These are phyloP conservation scores for Drosophila ironensis DNA, from an alignment of 1,140 invertebrate genomes.

Conservation along the genomic window DNA sequence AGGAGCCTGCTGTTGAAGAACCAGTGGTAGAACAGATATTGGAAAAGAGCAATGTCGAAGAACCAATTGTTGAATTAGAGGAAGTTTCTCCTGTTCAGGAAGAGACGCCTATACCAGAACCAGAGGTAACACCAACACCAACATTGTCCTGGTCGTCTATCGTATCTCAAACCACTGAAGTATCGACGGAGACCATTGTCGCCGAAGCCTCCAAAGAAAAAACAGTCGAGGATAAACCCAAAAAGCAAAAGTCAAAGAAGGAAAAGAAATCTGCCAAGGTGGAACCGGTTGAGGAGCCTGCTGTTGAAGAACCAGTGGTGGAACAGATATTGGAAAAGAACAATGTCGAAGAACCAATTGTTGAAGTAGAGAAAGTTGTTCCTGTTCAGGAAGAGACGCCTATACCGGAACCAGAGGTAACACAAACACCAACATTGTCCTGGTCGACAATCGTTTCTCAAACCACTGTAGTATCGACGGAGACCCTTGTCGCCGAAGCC, in stretches of 20 bases:
- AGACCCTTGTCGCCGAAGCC: neutral
- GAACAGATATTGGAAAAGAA: too few species aligned
- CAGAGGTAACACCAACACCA: neutral
- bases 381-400: too few species aligned
- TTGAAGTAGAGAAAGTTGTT: neutral
- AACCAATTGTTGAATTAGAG: neutral
- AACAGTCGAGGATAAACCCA: neutral
- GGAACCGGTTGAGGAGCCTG: neutral
- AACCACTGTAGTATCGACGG: neutral
- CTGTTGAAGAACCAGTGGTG: neutral
- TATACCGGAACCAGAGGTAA: too few species aligned
- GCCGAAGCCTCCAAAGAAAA: neutral
- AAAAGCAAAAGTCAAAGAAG: constrained; percentile 34
- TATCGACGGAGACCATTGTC: neutral
- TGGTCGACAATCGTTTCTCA: too few species aligned
- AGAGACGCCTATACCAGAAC: too few species aligned
- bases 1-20: neutral
- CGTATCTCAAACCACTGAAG: constrained; percentile 22
- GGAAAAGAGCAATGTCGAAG: too few species aligned
- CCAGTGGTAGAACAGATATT: too few species aligned
- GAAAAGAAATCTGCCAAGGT: constrained; percentile 22
- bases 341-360: too few species aligned
- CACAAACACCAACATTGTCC: too few species aligned
- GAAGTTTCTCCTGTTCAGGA: neutral
- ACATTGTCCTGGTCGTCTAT: constrained; percentile 49